These are phyloP conservation scores for Centropus bengalensis DNA, from an alignment of 2,113 vertebrate species.

Conservation along the genomic window DNA sequence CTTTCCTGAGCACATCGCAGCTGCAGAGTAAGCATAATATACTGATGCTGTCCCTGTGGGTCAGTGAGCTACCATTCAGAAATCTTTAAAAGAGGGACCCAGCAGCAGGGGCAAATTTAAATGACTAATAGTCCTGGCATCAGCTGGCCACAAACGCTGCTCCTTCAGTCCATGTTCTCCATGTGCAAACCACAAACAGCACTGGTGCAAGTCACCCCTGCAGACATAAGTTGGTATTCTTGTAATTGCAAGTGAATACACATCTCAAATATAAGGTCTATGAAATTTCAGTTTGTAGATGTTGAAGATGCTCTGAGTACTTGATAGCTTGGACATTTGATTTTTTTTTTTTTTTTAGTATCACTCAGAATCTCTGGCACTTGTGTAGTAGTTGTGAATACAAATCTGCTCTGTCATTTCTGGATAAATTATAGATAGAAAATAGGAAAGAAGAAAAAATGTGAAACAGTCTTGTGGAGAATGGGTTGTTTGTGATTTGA, in stretches of 20 bases:
- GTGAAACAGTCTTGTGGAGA: not conserved
- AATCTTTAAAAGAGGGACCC: not conserved
- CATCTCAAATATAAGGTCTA: rapidly evolving
- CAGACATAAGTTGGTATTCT: rapidly evolving
- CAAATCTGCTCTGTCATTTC: not conserved
- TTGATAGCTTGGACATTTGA: not conserved
- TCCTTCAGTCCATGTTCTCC: not conserved
- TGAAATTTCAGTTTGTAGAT: not conserved
- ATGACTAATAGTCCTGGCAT: not conserved
- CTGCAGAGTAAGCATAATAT: not conserved
- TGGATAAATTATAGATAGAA: not conserved
- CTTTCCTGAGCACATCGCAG: not conserved
- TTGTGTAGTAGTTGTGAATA: not conserved
- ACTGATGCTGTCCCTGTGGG: not conserved
- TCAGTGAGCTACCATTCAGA: not conserved
- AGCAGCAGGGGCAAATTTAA: not conserved
- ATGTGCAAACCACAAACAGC: not conserved
- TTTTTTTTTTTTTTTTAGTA: not conserved
- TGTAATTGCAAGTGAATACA: not conserved
- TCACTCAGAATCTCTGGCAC: not conserved
- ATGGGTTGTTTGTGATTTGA: not conserved
- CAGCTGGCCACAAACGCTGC: not conserved
- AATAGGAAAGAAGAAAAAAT: not conserved
- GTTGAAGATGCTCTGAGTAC: not conserved
- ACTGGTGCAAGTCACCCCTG: not conserved